Percentiles rank a stretch among this genome's conserved stretches.
Evolutionary conservation across 92 coral and sea anemone species (phyloP).

Genomic region (Palythoa caribaeorum): DNA sequence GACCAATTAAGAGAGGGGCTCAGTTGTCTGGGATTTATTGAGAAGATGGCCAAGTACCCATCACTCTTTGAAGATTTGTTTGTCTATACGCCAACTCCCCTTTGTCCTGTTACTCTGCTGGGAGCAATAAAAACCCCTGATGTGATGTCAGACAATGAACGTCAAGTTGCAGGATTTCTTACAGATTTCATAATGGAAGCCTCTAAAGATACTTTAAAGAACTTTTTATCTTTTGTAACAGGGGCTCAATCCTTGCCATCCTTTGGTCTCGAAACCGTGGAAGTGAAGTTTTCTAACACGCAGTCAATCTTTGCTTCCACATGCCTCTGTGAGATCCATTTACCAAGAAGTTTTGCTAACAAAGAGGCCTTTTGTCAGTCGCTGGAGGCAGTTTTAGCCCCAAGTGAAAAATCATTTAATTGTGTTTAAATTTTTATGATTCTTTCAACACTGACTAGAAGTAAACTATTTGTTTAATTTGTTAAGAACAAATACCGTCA

Average conservation of each 20-base stretch:
- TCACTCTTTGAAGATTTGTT: conserved; percentile 58
- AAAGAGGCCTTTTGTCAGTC: conserved; percentile 22
- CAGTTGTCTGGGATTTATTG: conserved; percentile 49
- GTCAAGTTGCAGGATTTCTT: conserved; percentile 59
- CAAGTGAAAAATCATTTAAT: neutral
- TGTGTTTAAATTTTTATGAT: neutral
- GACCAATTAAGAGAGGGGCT: conserved; percentile 63
- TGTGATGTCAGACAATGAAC: conserved; percentile 38
- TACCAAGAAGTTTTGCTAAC: conserved; percentile 40
- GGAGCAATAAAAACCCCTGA: conserved; percentile 45
- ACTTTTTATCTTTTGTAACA: conserved; percentile 47
- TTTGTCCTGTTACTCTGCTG: conserved; percentile 24
- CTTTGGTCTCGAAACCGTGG: conserved; percentile 56
- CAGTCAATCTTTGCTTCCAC: conserved; percentile 62
- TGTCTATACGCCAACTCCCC: conserved; percentile 49
- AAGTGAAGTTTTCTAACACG: conserved; percentile 39
- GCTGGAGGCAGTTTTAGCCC: neutral
- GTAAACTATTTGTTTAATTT: neutral
- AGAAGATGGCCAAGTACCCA: conserved; percentile 50
- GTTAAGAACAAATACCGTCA: neutral
- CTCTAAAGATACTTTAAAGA: conserved; percentile 47
- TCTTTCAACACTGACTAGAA: neutral
- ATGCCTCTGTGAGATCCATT: conserved; percentile 56
- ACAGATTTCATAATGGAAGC: conserved; percentile 52
- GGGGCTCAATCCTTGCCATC: conserved; percentile 54